Conservation (phyloP, 2,113 vertebrate genomes). For the Burhinus bistriatus region DNA sequence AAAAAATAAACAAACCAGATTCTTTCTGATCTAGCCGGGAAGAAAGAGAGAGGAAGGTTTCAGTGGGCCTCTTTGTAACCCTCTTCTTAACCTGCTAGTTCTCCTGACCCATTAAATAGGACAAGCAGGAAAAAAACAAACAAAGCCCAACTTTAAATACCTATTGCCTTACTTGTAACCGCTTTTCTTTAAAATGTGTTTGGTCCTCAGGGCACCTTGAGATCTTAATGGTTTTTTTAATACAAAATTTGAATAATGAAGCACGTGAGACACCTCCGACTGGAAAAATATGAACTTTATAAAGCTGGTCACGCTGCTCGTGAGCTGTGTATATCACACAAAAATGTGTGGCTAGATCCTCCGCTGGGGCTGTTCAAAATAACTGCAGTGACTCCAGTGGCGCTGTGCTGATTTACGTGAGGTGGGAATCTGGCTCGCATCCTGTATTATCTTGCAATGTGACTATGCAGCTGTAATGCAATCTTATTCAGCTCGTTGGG, state of each 20-base stretch:
- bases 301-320: neutral
- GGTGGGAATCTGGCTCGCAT: constrained; percentile 40
- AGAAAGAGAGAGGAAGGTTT: neutral
- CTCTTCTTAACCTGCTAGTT: neutral
- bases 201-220: constrained; percentile 28
- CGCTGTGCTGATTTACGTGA: neutral
- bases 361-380: neutral
- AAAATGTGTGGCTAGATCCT: constrained; percentile 1
- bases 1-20: constrained; percentile 43
- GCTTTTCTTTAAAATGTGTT: constrained; percentile 13
- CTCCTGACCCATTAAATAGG: neutral
- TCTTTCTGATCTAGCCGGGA: constrained; percentile 18
- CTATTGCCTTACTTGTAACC: neutral
- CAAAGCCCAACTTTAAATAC: neutral
- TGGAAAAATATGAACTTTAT: constrained; percentile 31
- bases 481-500: constrained; percentile 15
- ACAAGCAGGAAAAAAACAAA: neutral
- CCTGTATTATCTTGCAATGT: constrained; percentile 11
- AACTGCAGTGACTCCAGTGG: constrained; percentile 19
- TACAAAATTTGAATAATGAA: constrained; percentile 38
- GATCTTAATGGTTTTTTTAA: neutral
- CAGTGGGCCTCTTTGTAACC: constrained; percentile 12
- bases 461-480: neutral
- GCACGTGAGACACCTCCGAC: neutral
- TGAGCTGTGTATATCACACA: constrained; percentile 8